A percentile compares a stretch with the other conserved stretches of the same genome.
Evolutionary conservation across 2,113 vertebrate genomes (phyloP).

Genomic region (Tringa solitaria): DNA sequence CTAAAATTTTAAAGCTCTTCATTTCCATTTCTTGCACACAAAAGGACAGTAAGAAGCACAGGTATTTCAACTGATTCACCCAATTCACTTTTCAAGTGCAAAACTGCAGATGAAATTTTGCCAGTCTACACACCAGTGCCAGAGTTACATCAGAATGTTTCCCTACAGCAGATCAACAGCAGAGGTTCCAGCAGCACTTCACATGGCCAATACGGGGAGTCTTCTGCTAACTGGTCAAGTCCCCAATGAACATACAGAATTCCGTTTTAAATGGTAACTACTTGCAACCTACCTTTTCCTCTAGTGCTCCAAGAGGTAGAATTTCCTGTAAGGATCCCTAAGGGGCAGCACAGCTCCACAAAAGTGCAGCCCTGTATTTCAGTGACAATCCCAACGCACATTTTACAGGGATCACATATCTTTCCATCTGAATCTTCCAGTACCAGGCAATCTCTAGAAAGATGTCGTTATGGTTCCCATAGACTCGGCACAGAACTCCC

Average conservation of each 20-base stretch:
- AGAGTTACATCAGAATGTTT: neutral
- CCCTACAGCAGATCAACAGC: fast-evolving
- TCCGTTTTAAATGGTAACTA: neutral
- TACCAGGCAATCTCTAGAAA: neutral
- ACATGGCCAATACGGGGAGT: neutral
- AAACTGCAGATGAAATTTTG: neutral
- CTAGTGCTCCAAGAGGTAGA: neutral
- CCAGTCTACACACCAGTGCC: fast-evolving
- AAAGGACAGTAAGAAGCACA: neutral
- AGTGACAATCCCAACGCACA: too few species aligned
- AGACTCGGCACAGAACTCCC: neutral
- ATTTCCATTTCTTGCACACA: neutral
- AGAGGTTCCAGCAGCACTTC: neutral
- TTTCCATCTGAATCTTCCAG: neutral
- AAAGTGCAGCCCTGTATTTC: neutral
- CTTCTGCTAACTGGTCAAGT: neutral
- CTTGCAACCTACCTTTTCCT: neutral
- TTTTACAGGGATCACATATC: neutral
- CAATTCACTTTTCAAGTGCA: neutral
- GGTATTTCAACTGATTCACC: neutral
- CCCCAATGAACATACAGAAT: fast-evolving
- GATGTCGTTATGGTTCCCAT: neutral
- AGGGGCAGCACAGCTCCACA: conserved; percentile 2
- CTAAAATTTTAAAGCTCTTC: neutral
- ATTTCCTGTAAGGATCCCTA: conserved; percentile 9